Evolutionary conservation across 1,140 invertebrate genomes (phyloP).

Genomic region (Lasioglossum albipes): DNA sequence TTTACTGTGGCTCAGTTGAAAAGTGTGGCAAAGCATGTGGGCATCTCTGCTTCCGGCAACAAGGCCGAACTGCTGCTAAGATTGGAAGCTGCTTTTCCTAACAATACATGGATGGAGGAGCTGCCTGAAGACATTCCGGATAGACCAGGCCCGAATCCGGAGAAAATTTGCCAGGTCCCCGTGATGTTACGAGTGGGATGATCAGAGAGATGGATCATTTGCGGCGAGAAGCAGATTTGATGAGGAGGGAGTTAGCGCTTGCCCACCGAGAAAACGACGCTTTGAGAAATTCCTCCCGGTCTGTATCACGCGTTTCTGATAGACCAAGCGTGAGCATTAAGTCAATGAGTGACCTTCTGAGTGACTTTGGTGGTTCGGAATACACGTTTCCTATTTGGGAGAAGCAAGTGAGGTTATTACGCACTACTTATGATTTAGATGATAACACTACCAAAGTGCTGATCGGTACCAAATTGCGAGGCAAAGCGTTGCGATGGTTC

Average conservation of each 20-base stretch:
- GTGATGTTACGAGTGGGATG: neutral
- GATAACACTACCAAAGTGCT: no score
- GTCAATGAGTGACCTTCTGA: no score
- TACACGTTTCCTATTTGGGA: no score
- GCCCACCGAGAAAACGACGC: neutral
- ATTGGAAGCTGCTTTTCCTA: neutral
- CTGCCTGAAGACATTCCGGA: neutral
- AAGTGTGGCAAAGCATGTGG: neutral
- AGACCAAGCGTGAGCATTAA: no score
- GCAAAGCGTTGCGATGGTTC: no score
- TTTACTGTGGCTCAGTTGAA: neutral
- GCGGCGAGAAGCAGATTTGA: neutral
- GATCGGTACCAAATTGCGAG: no score
- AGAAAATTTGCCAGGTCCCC: neutral
- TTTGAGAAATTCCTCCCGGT: neutral
- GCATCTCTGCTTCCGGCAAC: neutral
- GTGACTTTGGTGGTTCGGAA: no score
- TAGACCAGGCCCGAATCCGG: neutral
- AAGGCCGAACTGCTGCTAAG: neutral
- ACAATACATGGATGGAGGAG: neutral
- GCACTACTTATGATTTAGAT: no score
- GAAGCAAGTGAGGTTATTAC: no score
- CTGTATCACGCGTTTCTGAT: no score
- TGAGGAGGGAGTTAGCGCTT: no score
- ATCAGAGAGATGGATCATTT: neutral